Conservation (phyloP, 2,888 invertebrate species). For the Heliconius sara region DNA sequence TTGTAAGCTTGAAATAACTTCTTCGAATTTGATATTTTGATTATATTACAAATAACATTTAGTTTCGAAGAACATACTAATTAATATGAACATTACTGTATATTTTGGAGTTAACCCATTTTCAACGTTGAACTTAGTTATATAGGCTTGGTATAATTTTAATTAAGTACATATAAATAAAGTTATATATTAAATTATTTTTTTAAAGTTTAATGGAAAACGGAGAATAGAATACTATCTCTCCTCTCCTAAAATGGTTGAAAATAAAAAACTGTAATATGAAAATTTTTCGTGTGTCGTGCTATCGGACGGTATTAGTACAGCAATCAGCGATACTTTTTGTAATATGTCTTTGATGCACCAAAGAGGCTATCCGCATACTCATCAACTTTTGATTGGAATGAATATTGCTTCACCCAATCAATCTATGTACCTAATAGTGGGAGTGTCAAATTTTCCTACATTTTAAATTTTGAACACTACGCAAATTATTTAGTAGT, state of each 20-base stretch:
- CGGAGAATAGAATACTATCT: too few relatives aligned
- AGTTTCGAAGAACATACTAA: constrained; percentile 18
- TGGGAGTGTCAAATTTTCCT: too few relatives aligned
- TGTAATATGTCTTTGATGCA: background rate
- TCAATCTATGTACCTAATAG: too few relatives aligned
- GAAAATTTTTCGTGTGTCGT: background rate
- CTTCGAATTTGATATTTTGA: constrained; percentile 13
- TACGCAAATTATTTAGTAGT: too few relatives aligned
- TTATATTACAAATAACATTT: constrained; percentile 18
- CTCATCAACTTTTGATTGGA: background rate
- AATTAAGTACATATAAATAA: background rate
- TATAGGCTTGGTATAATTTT: background rate
- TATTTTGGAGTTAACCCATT: background rate
- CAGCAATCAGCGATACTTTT: background rate
- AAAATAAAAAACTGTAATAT: too few relatives aligned
- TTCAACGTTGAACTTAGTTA: background rate
- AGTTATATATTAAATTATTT: background rate
- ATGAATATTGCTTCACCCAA: background rate
- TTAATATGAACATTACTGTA: constrained; percentile 10
- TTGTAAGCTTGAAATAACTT: constrained; percentile 1
- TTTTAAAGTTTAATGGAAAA: too few relatives aligned
- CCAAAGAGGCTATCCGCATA: background rate
- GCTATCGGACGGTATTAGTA: background rate
- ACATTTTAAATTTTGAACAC: too few relatives aligned
- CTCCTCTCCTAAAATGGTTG: too few relatives aligned